Base-by-base conservation (phyloP, 2,113 vertebrate genomes). In the Cololabis saira region DNA sequence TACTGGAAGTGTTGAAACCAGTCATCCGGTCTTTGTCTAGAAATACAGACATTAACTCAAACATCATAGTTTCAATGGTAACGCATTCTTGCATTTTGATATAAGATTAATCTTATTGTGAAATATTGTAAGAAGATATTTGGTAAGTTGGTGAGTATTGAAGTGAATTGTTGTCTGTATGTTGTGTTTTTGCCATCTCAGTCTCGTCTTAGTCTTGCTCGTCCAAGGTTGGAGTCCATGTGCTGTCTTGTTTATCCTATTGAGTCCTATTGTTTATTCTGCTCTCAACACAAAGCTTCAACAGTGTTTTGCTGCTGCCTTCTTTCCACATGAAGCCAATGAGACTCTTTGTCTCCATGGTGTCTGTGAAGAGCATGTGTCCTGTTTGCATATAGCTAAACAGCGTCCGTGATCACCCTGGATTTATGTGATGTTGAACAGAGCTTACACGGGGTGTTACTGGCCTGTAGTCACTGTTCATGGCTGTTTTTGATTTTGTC, bases 231-330 rank as follows among this genome's bases (percentile, higher is more conserved):
- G 12, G 48, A 19, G 22, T 68, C 12, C 1, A 37, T 11, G 41
- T 45, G 56, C 24, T 42, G 19, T 52, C 24, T 48, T 59, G 43
- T 82, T 81, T 43, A 64, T 73, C 58, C 37, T 55, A 58, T 79
- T 86, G 86, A 89, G 61, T 71, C 58, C 37, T 55, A 58, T 79
- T 86, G 86, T 91, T 66, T 74, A 56, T 72, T 74, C 58, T 76
- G 48, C 37, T 71, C 61, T 49, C 12, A 30, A 22, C 71, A 82
- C 83, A 89, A 66, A 84, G 82, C 69, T 30, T 57, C 67, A 66
- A 54, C 10, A n/a, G 18, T 62, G 10, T 76, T 80, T 65, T 60
- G 10, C 65, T 60, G 33, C 50, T 55, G 62, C 27, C 22, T 57
- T 74, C 60, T 12, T 15, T 44, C 24, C 22, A 13, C 17, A 47